Evolutionary conservation across 23 tunicate species (phyloP).

Genomic region (Styela clava): DNA sequence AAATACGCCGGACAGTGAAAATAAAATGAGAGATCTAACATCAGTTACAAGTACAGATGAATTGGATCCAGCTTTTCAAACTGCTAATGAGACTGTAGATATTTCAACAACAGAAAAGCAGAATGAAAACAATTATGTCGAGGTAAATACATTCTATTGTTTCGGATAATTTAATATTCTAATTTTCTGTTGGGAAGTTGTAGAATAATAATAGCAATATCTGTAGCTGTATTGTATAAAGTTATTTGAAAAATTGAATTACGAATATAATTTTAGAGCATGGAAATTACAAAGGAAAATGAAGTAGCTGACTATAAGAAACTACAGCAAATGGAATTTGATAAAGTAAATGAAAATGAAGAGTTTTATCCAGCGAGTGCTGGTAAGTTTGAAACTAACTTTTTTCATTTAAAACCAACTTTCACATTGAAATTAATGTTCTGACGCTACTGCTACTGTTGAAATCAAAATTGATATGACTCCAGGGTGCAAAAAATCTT

Average conservation of each 20-base stretch:
- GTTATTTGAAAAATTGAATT: not conserved
- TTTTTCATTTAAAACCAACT: too few species aligned
- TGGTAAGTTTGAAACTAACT: not conserved
- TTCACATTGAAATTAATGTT: too few species aligned
- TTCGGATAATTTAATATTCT: too few species aligned
- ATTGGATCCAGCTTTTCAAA: not conserved
- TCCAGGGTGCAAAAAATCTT: too few species aligned
- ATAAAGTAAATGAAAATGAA: slow-evolving; percentile 21
- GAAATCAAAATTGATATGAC: too few species aligned
- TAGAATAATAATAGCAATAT: too few species aligned
- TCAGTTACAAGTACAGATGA: not conserved
- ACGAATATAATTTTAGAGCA: not conserved
- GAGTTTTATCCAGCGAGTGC: slow-evolving; percentile 18
- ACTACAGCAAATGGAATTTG: slow-evolving; percentile 20
- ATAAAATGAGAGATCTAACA: not conserved
- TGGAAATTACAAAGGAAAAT: not conserved
- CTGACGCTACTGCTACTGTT: too few species aligned
- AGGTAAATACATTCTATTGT: too few species aligned
- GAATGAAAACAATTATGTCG: not conserved
- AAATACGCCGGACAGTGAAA: not conserved
- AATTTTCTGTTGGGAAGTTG: too few species aligned
- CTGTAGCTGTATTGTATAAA: too few species aligned
- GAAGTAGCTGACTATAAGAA: not conserved
- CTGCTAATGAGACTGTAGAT: not conserved
- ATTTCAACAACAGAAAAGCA: not conserved